Evolutionary conservation across 2,888 invertebrate species (phyloP).

Genomic region (Drosophila tanythrix): DNA sequence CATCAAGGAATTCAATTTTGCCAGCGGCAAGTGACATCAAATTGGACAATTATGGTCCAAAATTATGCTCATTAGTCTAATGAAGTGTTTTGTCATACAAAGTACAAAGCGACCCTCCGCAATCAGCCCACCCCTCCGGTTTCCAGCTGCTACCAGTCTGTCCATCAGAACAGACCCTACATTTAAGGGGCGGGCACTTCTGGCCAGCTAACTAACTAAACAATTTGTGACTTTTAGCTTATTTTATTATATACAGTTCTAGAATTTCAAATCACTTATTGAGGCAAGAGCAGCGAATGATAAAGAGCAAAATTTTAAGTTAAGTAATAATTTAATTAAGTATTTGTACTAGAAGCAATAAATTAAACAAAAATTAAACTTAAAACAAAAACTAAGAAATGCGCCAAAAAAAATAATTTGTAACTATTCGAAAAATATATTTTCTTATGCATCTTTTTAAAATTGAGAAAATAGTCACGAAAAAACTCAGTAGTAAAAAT

Average conservation of each 20-base stretch:
- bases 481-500: not conserved
- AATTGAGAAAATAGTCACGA: not conserved
- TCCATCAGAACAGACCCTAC: conserved; percentile 25
- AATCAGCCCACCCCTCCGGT: conserved; percentile 7
- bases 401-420: not conserved
- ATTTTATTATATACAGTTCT: not conserved
- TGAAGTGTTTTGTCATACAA: conserved; percentile 69
- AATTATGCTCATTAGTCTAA: conserved; percentile 79
- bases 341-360: no score
- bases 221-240: not conserved
- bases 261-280: not conserved
- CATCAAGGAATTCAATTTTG: conserved; percentile 30
- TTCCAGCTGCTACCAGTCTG: conserved; percentile 8
- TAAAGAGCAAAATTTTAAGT: fast-evolving
- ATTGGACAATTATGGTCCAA: conserved; percentile 64
- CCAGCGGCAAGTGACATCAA: conserved; percentile 45
- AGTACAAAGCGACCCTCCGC: conserved; percentile 14
- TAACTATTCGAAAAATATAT: not conserved
- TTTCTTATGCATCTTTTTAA: no score
- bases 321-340: not conserved
- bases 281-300: not conserved
- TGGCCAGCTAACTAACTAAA: not conserved
- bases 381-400: no score
- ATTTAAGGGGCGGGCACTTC: not conserved
- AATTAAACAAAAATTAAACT: no score